A percentile compares a stretch with the other conserved stretches of the same genome.
These are phyloP conservation scores for Pristis pectinata DNA, from an alignment of 2,797 vertebrate species.

Conservation along the genomic window DNA sequence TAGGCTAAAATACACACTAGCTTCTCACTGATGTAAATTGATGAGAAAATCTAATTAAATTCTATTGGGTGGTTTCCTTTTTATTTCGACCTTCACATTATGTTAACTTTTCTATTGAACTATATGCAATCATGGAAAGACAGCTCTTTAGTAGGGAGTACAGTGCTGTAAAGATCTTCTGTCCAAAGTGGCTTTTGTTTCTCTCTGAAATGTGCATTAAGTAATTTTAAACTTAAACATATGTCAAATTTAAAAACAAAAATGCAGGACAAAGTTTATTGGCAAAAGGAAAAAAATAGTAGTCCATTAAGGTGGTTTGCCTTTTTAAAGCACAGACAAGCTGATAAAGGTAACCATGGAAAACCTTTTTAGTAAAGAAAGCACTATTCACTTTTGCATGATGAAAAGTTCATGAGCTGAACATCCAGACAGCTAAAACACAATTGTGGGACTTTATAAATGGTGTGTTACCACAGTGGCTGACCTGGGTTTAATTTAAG, in stretches of 20 bases:
- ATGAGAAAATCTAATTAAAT: conserved; percentile 15
- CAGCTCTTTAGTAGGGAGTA: neutral
- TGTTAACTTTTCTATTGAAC: conserved; percentile 16
- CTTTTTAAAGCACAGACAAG: neutral
- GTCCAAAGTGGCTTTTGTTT: neutral
- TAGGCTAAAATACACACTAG: neutral
- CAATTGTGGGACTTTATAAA: neutral
- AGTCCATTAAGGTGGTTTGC: neutral
- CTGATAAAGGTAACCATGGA: neutral
- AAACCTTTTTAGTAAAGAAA: conserved; percentile 16
- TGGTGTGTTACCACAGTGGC: neutral
- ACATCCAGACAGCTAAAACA: neutral
- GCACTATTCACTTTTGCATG: neutral
- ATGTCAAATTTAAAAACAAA: neutral
- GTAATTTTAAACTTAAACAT: neutral
- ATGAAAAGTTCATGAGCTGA: neutral
- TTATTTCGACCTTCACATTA: neutral
- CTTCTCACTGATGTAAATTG: conserved; percentile 25
- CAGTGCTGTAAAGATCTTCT: neutral
- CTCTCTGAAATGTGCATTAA: neutral
- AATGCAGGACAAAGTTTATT: neutral
- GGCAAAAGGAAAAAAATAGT: neutral
- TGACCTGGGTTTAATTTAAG: neutral
- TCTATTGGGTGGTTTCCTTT: neutral
- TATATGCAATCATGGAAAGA: neutral